Conservation (phyloP, 1,140 invertebrate genomes). For the Luehdorfia chinensis region DNA sequence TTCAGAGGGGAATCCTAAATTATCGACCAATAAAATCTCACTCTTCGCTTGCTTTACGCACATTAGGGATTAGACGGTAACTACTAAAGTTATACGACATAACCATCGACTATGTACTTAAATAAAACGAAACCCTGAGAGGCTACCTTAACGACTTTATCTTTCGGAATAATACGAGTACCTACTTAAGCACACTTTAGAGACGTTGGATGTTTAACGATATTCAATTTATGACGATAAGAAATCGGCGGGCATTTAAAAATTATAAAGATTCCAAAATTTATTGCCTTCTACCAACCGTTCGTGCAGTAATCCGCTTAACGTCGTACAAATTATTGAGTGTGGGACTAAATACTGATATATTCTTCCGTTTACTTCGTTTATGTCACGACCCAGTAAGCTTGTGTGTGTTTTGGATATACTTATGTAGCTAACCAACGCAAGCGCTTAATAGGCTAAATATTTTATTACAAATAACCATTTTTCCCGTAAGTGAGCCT, state of each 20-base stretch:
- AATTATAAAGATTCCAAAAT: conserved; percentile 74
- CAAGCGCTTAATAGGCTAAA: too few species aligned
- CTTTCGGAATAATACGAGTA: conserved; percentile 58
- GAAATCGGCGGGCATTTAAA: conserved; percentile 56
- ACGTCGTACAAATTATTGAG: conserved; percentile 67
- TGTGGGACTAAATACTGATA: conserved; percentile 72
- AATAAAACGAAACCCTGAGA: conserved; percentile 30
- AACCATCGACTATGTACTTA: conserved; percentile 40
- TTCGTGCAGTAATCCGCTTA: conserved; percentile 55
- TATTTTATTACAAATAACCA: too few species aligned
- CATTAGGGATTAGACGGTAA: conserved; percentile 45
- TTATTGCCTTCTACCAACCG: conserved; percentile 47
- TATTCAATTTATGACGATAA: conserved; percentile 73
- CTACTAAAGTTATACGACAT: conserved; percentile 57
- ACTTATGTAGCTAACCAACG: background rate
- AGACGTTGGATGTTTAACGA: conserved; percentile 64
- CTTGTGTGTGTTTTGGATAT: conserved; percentile 2
- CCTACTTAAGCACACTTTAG: conserved; percentile 56
- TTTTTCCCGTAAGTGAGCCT: too few species aligned
- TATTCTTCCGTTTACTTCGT: conserved; percentile 60
- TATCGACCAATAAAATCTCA: conserved; percentile 47
- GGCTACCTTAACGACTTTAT: conserved; percentile 64
- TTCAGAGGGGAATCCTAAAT: conserved; percentile 42
- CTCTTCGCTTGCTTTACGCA: conserved; percentile 31
- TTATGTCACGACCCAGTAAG: conserved; percentile 19